Evolutionary conservation across 1,140 invertebrate species (phyloP).

Genomic region (Tribolium madens): DNA sequence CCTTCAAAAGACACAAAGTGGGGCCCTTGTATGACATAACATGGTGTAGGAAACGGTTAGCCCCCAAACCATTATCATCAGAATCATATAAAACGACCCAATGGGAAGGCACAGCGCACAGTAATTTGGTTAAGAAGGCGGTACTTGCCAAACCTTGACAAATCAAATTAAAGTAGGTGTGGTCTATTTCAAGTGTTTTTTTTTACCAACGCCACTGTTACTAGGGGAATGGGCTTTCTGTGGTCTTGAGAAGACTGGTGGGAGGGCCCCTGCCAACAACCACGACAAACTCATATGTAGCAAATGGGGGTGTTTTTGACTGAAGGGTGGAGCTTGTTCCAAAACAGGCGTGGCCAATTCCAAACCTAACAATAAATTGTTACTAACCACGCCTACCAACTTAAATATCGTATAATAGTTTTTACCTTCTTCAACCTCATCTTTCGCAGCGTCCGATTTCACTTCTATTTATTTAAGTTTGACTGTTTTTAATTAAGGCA

Average conservation of each 20-base stretch:
- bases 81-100: conserved; percentile 89
- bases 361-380: conserved; percentile 66
- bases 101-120: conserved; percentile 78
- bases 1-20: conserved; percentile 80
- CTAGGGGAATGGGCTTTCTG: conserved; percentile 64
- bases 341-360: conserved; percentile 82
- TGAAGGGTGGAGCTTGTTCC: conserved; percentile 71
- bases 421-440: conserved; percentile 17
- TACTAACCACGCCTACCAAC: not conserved
- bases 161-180: not conserved
- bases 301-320: conserved; percentile 65
- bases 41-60: conserved; percentile 90
- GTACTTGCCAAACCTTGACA: conserved; percentile 66
- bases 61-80: conserved; percentile 84
- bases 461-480: not conserved
- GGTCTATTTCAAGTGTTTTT: not conserved
- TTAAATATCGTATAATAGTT: too few species aligned
- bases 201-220: conserved; percentile 60
- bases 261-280: conserved; percentile 81
- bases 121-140: conserved; percentile 74
- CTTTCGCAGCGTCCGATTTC: conserved; percentile 36
- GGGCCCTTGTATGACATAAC: conserved; percentile 88
- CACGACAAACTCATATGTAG: conserved; percentile 82
- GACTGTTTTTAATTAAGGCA: not conserved
- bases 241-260: conserved; percentile 77